Evolutionary conservation across 1,140 invertebrate species (phyloP).

Genomic region (Heliconius eleuchia): DNA sequence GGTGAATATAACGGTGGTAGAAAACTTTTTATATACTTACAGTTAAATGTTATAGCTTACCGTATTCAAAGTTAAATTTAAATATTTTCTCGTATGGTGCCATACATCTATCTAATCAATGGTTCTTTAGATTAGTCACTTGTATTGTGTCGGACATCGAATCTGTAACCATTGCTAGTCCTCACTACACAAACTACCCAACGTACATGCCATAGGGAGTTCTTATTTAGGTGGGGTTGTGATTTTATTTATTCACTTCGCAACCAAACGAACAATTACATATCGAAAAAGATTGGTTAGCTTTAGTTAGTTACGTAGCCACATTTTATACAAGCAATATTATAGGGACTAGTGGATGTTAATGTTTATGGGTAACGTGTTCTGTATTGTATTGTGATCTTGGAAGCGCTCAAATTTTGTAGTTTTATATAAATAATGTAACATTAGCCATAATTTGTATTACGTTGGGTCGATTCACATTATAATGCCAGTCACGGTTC

Average conservation of each 20-base stretch:
- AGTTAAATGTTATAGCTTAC: constrained; percentile 24
- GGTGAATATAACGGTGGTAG: constrained; percentile 20
- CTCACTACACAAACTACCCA: constrained; percentile 23
- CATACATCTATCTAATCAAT: constrained; percentile 27
- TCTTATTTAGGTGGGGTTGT: constrained; percentile 56
- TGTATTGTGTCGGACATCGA: constrained; percentile 16
- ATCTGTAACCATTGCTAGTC: constrained; percentile 30
- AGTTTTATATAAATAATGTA: constrained; percentile 58
- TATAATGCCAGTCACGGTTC: no score
- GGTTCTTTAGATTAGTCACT: constrained; percentile 32
- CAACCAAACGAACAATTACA: constrained; percentile 61
- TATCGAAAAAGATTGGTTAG: constrained; percentile 66
- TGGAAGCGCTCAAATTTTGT: constrained; percentile 75
- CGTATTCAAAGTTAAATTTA: constrained; percentile 22
- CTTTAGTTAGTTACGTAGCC: constrained; percentile 47
- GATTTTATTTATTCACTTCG: constrained; percentile 52
- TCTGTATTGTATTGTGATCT: constrained; percentile 56
- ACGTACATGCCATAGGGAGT: constrained; percentile 35
- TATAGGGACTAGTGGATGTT: constrained; percentile 44
- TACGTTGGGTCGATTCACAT: constrained; percentile 19
- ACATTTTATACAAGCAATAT: constrained; percentile 42
- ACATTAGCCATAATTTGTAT: constrained; percentile 37
- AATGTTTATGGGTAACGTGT: constrained; percentile 36
- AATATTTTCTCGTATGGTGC: constrained; percentile 29
- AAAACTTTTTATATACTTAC: constrained; percentile 32